Evolutionary conservation across 1,140 invertebrate species (phyloP).

Genomic region (Ladona fulva): DNA sequence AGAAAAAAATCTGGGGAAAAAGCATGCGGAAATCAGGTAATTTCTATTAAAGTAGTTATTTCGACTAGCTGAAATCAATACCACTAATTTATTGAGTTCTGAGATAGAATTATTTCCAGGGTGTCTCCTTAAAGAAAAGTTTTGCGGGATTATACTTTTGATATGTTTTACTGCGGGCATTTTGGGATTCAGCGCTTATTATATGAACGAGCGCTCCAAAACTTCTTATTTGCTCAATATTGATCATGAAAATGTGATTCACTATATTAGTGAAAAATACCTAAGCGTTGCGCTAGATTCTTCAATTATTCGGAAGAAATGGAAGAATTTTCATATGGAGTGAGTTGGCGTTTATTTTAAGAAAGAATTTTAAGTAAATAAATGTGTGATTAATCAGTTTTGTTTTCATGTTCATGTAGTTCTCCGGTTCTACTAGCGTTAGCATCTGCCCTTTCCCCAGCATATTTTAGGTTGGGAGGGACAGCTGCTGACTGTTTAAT

Average conservation of each 20-base stretch:
- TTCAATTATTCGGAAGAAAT: constrained; percentile 18
- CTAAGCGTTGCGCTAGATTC: constrained; percentile 22
- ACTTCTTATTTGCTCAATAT: no score
- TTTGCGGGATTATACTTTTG: no score
- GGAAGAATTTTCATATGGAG: constrained; percentile 18
- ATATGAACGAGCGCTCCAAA: no score
- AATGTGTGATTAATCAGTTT: neutral
- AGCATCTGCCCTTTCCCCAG: constrained; percentile 45
- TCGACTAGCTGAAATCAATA: no score
- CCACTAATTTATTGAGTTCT: no score
- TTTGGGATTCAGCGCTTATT: no score
- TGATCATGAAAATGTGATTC: neutral
- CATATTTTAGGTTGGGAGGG: constrained; percentile 52
- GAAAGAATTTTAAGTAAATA: neutral
- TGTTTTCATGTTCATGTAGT: neutral
- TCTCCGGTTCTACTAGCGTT: constrained; percentile 38
- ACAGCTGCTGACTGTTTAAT: constrained; percentile 54
- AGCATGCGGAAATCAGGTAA: no score
- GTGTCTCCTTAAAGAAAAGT: no score
- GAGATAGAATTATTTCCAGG: no score
- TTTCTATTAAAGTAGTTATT: no score
- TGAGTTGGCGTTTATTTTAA: neutral
- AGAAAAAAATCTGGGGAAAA: no score
- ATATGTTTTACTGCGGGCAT: no score
- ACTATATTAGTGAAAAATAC: constrained; percentile 16